A percentile compares a stretch with the other conserved stretches of the same genome.
Conservation (phyloP, 2,888 invertebrate species). For the Leptinotarsa haldemani region DNA sequence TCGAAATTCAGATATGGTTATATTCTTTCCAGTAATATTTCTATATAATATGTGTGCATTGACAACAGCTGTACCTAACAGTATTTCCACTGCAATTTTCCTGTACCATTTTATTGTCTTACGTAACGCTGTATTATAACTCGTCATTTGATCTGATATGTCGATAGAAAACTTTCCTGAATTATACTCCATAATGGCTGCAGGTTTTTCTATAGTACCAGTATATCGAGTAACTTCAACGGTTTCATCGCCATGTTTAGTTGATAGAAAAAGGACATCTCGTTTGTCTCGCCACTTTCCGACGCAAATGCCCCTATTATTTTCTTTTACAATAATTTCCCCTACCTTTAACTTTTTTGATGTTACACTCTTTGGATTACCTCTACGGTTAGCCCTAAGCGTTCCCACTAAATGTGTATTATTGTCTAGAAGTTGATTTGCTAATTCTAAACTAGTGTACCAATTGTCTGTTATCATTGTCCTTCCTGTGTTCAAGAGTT, state of each 20-base stretch:
- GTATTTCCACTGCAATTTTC: conserved; percentile 36
- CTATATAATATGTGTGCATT: conserved; percentile 21
- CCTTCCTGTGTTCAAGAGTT: neutral
- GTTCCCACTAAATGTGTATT: conserved; percentile 22
- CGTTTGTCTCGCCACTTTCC: conserved; percentile 43
- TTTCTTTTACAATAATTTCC: neutral
- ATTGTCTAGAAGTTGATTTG: conserved; percentile 1
- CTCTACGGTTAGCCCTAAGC: conserved; percentile 6
- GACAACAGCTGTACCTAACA: conserved; percentile 13
- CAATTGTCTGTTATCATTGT: conserved; percentile 14
- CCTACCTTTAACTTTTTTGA: neutral
- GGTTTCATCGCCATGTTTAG: conserved; percentile 28
- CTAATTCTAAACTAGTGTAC: conserved; percentile 10
- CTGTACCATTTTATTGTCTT: conserved; percentile 42
- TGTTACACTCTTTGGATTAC: conserved; percentile 9
- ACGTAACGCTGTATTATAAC: conserved; percentile 7
- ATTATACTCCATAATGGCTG: conserved; percentile 44
- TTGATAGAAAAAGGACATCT: conserved; percentile 42
- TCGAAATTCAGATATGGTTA: conserved; percentile 15
- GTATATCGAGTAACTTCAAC: neutral
- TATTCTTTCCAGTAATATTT: neutral
- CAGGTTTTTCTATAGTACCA: conserved; percentile 37
- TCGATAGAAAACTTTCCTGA: conserved; percentile 44
- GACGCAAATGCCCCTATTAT: neutral
- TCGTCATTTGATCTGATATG: conserved; percentile 43